These are phyloP conservation scores for Cremastinae sp. DNA, from an alignment of 2,888 invertebrate species.

Conservation along the genomic window DNA sequence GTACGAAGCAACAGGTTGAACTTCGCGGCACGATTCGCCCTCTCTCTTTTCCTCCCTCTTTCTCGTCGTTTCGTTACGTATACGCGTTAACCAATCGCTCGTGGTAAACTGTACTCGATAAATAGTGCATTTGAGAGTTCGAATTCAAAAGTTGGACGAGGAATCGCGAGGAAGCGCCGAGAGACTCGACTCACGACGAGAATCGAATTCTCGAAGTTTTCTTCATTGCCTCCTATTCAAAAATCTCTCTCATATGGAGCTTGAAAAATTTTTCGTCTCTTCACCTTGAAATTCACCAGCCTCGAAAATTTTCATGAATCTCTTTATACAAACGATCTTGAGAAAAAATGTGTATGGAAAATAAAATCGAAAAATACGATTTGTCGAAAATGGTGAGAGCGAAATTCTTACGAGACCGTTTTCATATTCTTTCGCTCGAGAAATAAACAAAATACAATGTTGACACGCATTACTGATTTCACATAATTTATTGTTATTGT, in stretches of 20 bases:
- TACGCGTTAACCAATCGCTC: constrained; percentile 43
- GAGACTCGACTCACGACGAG: not conserved
- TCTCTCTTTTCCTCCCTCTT: constrained; percentile 18
- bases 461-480: constrained; percentile 34
- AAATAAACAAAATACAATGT: not conserved
- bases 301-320: not conserved
- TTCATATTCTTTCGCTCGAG: not conserved
- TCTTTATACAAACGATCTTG: not conserved
- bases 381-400: too few species aligned
- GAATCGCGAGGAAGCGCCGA: not conserved
- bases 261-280: not conserved
- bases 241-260: not conserved
- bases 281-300: not conserved
- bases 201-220: not conserved
- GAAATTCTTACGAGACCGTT: constrained; percentile 20
- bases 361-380: not conserved
- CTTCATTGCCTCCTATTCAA: too few species aligned
- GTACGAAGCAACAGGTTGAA: constrained; percentile 63
- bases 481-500: constrained; percentile 44
- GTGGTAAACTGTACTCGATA: constrained; percentile 22
- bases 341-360: not conserved
- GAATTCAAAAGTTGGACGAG: not conserved
- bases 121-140: constrained; percentile 8
- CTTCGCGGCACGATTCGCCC: constrained; percentile 45
- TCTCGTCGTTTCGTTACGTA: constrained; percentile 34